Evolutionary conservation across 2,888 invertebrate species (phyloP).

Genomic region (Cataglyphis livida): DNA sequence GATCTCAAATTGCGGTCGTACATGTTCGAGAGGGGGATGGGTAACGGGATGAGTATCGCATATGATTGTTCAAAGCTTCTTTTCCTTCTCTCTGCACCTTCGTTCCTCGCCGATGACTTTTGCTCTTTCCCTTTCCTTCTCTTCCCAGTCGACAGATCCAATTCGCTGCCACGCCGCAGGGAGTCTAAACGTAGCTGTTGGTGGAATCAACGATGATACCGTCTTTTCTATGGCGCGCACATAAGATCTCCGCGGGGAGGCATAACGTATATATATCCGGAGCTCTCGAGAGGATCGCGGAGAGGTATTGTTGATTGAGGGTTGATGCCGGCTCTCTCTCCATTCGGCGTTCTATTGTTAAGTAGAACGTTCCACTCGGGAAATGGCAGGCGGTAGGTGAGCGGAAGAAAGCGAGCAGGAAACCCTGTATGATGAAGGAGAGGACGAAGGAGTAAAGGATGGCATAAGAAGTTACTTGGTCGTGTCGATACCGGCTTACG

Average conservation of each 20-base stretch:
- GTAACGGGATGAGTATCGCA: slow-evolving; percentile 65
- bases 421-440: slow-evolving; percentile 47
- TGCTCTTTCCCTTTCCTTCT: slow-evolving; percentile 14
- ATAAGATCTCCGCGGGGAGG: slow-evolving; percentile 53
- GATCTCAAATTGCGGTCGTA: slow-evolving; percentile 71
- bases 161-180: slow-evolving; percentile 46
- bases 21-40: slow-evolving; percentile 46
- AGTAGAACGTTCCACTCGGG: slow-evolving; percentile 65
- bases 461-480: slow-evolving; percentile 58
- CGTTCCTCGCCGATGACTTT: slow-evolving; percentile 43
- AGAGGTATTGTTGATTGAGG: slow-evolving; percentile 76
- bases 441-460: slow-evolving; percentile 40
- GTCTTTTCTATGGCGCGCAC: slow-evolving; percentile 64
- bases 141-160: slow-evolving; percentile 25
- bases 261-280: slow-evolving; percentile 67
- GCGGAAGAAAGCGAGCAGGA: slow-evolving; percentile 49
- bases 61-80: slow-evolving; percentile 78
- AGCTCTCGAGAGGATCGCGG: slow-evolving; percentile 53
- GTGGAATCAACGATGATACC: slow-evolving; percentile 68
- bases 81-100: slow-evolving; percentile 4
- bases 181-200: slow-evolving; percentile 61
- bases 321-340: slow-evolving; percentile 70
- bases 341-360: slow-evolving; percentile 72
- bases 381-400: slow-evolving; percentile 57
- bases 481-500: slow-evolving; percentile 45